Conservation (phyloP, 2,797 vertebrate species). For the Sandelia bainsii region DNA sequence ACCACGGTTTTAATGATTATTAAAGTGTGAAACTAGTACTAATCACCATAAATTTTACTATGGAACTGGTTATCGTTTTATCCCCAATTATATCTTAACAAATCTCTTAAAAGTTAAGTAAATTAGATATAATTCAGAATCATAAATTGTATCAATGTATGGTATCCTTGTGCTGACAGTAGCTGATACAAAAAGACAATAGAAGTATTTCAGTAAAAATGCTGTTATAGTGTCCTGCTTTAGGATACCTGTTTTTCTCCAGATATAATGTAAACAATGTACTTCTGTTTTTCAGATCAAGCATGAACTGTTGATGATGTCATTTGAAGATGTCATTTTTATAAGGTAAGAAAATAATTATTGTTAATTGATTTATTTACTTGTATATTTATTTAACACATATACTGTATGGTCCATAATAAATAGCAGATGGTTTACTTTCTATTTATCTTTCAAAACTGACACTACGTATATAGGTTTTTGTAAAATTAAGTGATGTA, state of each 20-base stretch:
- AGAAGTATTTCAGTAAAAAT: too few species aligned
- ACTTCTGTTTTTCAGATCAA: conserved; percentile 64
- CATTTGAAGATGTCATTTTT: conserved; percentile 23
- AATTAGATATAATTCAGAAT: not conserved
- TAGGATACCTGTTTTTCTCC: not conserved
- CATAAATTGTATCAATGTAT: not conserved
- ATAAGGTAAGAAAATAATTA: conserved; percentile 64
- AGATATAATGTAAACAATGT: conserved; percentile 11
- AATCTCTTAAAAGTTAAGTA: not conserved
- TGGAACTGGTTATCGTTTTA: too few species aligned
- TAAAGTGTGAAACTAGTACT: too few species aligned
- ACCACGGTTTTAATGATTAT: too few species aligned
- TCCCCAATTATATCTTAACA: too few species aligned
- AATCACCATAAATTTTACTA: too few species aligned
- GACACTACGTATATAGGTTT: conserved; percentile 18
- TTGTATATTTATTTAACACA: not conserved
- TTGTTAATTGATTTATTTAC: not conserved
- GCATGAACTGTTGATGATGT: conserved; percentile 1
- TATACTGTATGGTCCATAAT: not conserved
- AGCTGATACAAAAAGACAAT: too few species aligned
- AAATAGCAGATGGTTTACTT: conserved; percentile 3
- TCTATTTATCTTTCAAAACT: not conserved
- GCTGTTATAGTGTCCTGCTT: not conserved
- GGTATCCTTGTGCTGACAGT: too few species aligned
- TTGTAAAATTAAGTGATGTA: conserved; percentile 34